phyloP scores from a whole-genome alignment of 2,888 invertebrate genomes.

The Eupithecia vulgata region DNA sequence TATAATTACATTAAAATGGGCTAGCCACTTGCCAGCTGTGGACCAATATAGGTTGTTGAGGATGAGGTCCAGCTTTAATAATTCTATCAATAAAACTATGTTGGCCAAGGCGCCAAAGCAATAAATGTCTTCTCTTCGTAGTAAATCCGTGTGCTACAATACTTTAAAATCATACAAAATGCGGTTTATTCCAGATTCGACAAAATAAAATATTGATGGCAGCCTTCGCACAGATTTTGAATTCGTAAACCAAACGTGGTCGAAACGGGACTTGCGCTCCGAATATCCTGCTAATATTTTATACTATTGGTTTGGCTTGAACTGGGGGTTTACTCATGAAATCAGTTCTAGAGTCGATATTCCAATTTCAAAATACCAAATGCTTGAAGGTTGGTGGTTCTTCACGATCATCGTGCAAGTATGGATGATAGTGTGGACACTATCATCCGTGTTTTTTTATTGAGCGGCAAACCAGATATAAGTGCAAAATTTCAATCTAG shows the following conservation, averaged over 20 bases:
- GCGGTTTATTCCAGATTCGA: slow-evolving; percentile 1
- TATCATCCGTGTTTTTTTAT: too few relatives aligned
- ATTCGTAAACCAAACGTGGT: slow-evolving; percentile 13
- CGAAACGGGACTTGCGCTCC: slow-evolving; percentile 2
- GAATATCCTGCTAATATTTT: slow-evolving; percentile 11
- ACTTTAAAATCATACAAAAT: neutral
- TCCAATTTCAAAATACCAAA: neutral
- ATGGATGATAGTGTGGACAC: too few relatives aligned
- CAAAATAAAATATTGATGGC: slow-evolving; percentile 27
- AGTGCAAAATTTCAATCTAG: too few relatives aligned
- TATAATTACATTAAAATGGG: too few relatives aligned
- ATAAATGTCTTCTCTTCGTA: neutral
- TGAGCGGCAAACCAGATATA: too few relatives aligned
- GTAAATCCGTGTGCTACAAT: neutral
- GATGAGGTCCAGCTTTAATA: too few relatives aligned
- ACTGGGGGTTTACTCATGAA: neutral
- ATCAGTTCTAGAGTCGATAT: neutral
- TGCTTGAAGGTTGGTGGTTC: neutral
- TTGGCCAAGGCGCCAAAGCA: neutral
- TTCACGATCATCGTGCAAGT: too few relatives aligned
- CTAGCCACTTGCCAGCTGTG: too few relatives aligned
- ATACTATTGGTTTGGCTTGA: neutral
- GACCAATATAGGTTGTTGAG: too few relatives aligned
- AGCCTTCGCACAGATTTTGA: slow-evolving; percentile 23
- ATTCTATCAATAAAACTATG: neutral